A percentile compares a stretch with the other conserved stretches of the same genome.
Evolutionary conservation across 2,888 invertebrate species (phyloP).

Genomic region (Leptogaster cylindrica): DNA sequence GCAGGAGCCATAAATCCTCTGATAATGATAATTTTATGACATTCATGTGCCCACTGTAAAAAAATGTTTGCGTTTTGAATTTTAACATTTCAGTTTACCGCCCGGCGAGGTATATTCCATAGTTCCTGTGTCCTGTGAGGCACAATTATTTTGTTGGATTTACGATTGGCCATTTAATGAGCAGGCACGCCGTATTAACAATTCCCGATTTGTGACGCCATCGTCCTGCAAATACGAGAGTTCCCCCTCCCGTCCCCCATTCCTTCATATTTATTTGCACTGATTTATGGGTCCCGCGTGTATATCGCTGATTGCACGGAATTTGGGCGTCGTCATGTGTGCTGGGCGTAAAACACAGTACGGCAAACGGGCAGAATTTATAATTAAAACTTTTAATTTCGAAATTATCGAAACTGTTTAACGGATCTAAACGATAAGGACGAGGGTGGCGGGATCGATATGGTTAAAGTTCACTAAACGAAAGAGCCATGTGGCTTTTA

Average conservation of each 20-base stretch:
- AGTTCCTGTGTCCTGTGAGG: not conserved
- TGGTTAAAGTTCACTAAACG: not conserved
- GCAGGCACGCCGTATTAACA: constrained; percentile 11
- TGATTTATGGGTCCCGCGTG: constrained; percentile 24
- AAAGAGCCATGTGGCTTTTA: constrained; percentile 20
- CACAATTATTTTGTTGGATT: constrained; percentile 1
- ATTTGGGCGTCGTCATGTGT: constrained; percentile 7
- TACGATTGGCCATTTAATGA: not conserved
- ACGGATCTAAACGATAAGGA: not conserved
- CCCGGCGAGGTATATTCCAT: not conserved
- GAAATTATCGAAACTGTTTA: not conserved
- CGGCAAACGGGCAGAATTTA: constrained; percentile 3
- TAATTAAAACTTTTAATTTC: constrained; percentile 29
- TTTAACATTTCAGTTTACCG: constrained; percentile 10
- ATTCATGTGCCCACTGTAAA: not conserved
- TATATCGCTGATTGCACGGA: constrained; percentile 17
- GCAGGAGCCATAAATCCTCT: constrained; percentile 3
- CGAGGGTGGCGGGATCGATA: not conserved
- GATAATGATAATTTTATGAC: constrained; percentile 27
- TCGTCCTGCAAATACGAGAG: not conserved
- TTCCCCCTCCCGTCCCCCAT: not conserved
- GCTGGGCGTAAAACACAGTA: constrained; percentile 8
- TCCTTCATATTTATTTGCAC: constrained; percentile 6
- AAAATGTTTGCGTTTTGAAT: constrained; percentile 24
- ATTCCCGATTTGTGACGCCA: not conserved